Conservation (phyloP, 2,797 vertebrate species). For the Dryobates pubescens region DNA sequence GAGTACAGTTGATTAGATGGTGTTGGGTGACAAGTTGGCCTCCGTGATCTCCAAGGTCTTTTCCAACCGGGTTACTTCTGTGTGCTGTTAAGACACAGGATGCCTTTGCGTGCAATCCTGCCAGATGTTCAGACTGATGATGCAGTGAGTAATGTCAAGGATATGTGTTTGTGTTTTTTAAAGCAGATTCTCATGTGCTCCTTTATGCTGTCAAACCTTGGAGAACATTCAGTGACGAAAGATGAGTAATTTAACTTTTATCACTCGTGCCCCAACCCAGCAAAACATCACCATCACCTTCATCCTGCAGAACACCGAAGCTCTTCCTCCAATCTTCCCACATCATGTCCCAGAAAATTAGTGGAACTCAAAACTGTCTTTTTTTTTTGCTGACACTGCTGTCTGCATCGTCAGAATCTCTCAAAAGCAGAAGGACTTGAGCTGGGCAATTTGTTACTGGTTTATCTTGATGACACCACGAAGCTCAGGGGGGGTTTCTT, state of each 20-base stretch:
- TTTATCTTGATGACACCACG: neutral
- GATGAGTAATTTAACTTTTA: neutral
- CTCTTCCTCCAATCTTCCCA: neutral
- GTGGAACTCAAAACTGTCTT: neutral
- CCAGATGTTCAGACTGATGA: neutral
- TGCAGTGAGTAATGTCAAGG: neutral
- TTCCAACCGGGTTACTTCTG: too few relatives aligned
- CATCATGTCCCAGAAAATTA: neutral
- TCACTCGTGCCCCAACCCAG: neutral
- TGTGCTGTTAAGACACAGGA: neutral
- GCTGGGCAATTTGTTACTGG: neutral
- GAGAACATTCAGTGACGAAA: neutral
- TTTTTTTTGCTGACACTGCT: neutral
- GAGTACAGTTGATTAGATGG: too few relatives aligned
- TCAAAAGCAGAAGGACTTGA: neutral
- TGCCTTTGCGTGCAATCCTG: neutral
- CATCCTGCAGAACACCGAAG: neutral
- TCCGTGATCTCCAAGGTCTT: too few relatives aligned
- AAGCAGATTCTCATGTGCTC: neutral
- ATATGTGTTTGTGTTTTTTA: neutral
- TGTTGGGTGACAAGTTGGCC: too few relatives aligned
- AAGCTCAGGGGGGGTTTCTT: neutral
- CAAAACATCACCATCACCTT: neutral
- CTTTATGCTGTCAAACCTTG: neutral
- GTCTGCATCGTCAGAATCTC: neutral